phyloP scores from a whole-genome alignment of 2,797 vertebrate species.

The Paguma larvata region DNA sequence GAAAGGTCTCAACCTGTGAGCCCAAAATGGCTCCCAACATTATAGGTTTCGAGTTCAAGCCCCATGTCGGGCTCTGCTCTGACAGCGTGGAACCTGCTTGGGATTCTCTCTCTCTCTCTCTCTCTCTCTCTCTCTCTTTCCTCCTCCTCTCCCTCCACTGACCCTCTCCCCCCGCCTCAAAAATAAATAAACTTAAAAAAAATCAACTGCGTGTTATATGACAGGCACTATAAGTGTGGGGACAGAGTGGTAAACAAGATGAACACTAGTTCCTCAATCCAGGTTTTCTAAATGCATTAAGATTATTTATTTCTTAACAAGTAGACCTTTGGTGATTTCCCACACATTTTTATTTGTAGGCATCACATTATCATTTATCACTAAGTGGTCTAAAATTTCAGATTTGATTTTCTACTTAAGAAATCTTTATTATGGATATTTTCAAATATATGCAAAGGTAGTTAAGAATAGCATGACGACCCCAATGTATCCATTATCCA shows the following conservation, averaged over 20 bases:
- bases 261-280: conserved; percentile 7
- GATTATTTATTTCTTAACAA: conserved; percentile 15
- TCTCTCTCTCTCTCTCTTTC: too few relatives aligned
- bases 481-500: not conserved
- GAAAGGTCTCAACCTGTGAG: too few relatives aligned
- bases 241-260: conserved; percentile 6
- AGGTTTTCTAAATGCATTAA: conserved; percentile 21
- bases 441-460: conserved; percentile 25
- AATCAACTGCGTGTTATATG: not conserved
- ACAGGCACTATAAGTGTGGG: not conserved
- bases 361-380: conserved; percentile 13
- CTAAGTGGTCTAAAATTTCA: conserved; percentile 19
- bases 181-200: too few relatives aligned
- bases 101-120: too few relatives aligned
- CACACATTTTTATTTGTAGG: conserved; percentile 4
- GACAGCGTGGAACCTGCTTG: too few relatives aligned
- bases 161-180: too few relatives aligned
- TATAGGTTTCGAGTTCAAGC: too few relatives aligned
- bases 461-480: not conserved
- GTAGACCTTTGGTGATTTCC: not conserved
- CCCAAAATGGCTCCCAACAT: too few relatives aligned
- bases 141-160: too few relatives aligned
- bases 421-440: not conserved
- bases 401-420: conserved; percentile 27
- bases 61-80: too few relatives aligned